A percentile compares a stretch with the other conserved stretches of the same genome.
These are phyloP conservation scores for Luperina testacea DNA, from an alignment of 2,888 invertebrate genomes.

Conservation along the genomic window DNA sequence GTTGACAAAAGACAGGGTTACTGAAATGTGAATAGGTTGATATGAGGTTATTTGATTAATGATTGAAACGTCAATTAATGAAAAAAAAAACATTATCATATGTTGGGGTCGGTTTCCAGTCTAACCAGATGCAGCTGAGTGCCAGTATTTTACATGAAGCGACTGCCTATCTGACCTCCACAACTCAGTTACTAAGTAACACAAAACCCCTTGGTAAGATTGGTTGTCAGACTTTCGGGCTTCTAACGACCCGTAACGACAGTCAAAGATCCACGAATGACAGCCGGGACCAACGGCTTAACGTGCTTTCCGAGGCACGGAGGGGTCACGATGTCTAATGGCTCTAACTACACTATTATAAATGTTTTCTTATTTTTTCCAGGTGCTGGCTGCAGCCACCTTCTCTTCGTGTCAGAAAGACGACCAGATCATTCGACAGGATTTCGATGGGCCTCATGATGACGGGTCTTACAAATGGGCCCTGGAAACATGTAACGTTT, in stretches of 20 bases:
- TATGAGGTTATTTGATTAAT: not conserved
- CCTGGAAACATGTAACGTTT: constrained; percentile 75
- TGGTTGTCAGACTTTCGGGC: not conserved
- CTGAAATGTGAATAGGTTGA: not conserved
- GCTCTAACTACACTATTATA: not conserved
- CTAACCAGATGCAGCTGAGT: too few relatives aligned
- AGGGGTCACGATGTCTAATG: not conserved
- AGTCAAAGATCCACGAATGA: not conserved
- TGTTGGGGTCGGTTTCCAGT: too few relatives aligned
- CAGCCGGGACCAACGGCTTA: not conserved
- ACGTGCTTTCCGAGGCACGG: not conserved
- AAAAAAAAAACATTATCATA: not conserved
- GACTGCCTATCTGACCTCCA: too few relatives aligned
- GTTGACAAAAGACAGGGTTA: not conserved
- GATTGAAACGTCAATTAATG: not conserved
- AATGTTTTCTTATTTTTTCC: not conserved
- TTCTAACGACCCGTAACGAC: not conserved
- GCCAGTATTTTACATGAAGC: too few relatives aligned
- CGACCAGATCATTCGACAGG: constrained; percentile 58
- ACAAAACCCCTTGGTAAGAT: not conserved
- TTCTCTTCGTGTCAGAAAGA: constrained; percentile 43
- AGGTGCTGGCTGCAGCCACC: constrained; percentile 34
- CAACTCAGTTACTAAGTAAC: not conserved
- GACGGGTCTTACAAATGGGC: constrained; percentile 84
- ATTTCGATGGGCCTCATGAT: constrained; percentile 59